Base-by-base conservation (phyloP, 2,797 vertebrate species). In the Erithacus rubecula region DNA sequence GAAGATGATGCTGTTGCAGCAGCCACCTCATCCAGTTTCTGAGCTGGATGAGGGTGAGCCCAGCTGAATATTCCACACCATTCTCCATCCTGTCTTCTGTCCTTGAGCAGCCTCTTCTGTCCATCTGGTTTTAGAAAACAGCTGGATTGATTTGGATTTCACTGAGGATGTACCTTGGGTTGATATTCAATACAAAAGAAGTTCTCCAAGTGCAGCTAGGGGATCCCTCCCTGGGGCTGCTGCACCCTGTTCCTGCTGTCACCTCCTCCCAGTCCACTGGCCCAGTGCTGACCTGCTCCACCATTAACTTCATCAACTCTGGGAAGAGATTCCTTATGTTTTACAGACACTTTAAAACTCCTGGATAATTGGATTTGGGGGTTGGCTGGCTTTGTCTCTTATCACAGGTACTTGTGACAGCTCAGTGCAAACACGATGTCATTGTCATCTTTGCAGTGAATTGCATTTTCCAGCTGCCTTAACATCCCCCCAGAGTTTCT, bases 381-480 rank as follows among this genome's bases (percentile, higher is more conserved):
- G 17, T 85, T 68, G 77, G 23, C 44, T 81, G 87, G 27, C 91
- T 93, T 89, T 91, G 91, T 89, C 71, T 81, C 75, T 90, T 68
- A 67, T 67, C 49, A 2, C 75, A 83, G 87, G 89, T 87, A 44
- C 72, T 90, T 74, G 81, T 56, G 60, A 75, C 49, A 36, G 86
- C 72, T 83, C 32, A 68, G 92, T 6, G 13, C 74, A 53, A 74
- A 85, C 79, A 41, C 30, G 19, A 37, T 72, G 71, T 89, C 87
- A 58, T 70, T 6, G 0, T 52, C 65, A 53, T 77, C 58, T 55
- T 39, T 10, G 1, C 5, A 32, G 17, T 6, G 37, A 94, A 30
- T 44, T 76, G 51, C 39, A 1, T 89, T 93, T 95, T 88, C 83
- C 89, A 91, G 90, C 92, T 86, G 77, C 64, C 55, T 68, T 75